Conservation (phyloP, 1,140 invertebrate genomes). For the Pseudobourletiella spinata region DNA sequence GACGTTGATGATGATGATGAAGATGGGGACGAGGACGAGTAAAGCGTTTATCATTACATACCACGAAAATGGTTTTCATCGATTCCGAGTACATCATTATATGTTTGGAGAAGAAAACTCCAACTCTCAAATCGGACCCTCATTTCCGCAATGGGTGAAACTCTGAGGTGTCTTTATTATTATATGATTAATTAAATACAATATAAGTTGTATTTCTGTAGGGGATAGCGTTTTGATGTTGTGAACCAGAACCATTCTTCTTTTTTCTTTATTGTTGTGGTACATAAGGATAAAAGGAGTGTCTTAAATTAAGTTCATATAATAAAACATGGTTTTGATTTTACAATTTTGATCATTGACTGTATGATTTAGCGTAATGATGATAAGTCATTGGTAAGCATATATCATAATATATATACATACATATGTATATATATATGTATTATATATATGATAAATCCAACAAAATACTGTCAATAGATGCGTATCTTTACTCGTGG, state of each 20-base stretch:
- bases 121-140: not conserved
- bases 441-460: too few species aligned
- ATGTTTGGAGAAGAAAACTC: not conserved
- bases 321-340: not conserved
- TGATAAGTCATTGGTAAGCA: not conserved
- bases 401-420: too few species aligned
- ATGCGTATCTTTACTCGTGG: not conserved
- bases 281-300: not conserved
- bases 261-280: not conserved
- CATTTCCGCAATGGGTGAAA: not conserved
- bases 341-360: not conserved
- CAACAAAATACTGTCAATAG: not conserved
- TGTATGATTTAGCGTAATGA: not conserved
- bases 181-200: not conserved
- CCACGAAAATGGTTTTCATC: not conserved
- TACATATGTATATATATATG: too few species aligned
- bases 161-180: not conserved
- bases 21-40: conserved; percentile 44
- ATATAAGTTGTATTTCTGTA: not conserved
- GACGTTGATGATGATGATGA: conserved; percentile 47
- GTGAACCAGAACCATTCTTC: not conserved
- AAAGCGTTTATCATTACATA: not conserved
- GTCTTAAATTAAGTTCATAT: not conserved
- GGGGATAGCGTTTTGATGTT: not conserved
- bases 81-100: not conserved